These are phyloP conservation scores for Cephalopholis sonnerati DNA, from an alignment of 2,113 vertebrate genomes.

Conservation along the genomic window DNA sequence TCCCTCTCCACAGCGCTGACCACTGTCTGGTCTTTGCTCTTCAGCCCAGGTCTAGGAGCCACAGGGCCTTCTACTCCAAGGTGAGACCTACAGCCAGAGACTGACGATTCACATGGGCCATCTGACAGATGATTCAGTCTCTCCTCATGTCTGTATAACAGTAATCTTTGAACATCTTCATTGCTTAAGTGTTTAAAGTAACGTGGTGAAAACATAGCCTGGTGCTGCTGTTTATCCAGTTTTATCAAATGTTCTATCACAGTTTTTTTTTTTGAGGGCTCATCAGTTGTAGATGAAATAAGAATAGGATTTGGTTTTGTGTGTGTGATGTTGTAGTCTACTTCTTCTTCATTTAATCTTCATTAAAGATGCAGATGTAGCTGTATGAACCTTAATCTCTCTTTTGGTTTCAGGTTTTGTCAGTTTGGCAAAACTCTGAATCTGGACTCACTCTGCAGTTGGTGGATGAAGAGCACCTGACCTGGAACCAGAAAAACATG, in stretches of 20 bases:
- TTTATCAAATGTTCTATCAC: neutral
- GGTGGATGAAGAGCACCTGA: conserved; percentile 88
- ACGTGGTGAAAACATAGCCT: too few relatives aligned
- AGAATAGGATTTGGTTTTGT: neutral
- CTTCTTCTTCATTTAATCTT: neutral
- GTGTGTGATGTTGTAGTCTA: too few relatives aligned
- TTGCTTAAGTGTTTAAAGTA: neutral
- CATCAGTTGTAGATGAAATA: neutral
- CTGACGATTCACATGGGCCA: neutral
- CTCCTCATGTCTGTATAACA: neutral
- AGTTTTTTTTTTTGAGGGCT: too few relatives aligned
- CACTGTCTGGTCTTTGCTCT: conserved; percentile 90
- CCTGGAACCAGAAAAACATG: conserved; percentile 89
- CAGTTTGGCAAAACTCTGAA: conserved; percentile 86
- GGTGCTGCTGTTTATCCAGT: neutral
- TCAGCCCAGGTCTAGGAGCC: conserved; percentile 91
- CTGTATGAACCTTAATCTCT: neutral
- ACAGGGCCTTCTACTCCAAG: conserved; percentile 92
- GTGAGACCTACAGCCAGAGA: conserved; percentile 70
- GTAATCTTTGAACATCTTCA: neutral
- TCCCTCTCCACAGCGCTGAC: conserved; percentile 87
- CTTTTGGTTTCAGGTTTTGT: conserved; percentile 87
- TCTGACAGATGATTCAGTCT: neutral
- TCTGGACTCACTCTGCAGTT: conserved; percentile 86
- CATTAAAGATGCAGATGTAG: neutral